A percentile compares a stretch with the other conserved stretches of the same genome.
Conservation (phyloP, 2,888 invertebrate species). For the Macrosoma leucophasiata region DNA sequence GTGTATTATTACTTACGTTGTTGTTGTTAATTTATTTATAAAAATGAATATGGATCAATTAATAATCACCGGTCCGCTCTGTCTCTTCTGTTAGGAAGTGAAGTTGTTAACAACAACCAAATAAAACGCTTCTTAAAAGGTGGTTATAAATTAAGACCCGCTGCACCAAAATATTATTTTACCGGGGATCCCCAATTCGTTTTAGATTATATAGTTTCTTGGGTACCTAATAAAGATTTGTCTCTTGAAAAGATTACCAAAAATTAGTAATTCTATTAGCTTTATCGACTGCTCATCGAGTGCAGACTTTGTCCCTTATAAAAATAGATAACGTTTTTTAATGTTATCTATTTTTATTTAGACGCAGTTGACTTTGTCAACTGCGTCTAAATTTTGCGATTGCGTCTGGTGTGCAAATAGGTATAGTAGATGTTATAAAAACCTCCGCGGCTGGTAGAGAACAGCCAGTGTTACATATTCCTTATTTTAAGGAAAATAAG, state of each 20-base stretch:
- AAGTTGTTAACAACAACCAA: conserved; percentile 20
- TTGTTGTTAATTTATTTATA: too few relatives aligned
- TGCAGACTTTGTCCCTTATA: conserved; percentile 24
- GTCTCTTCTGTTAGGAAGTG: conserved; percentile 26
- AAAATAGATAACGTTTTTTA: conserved; percentile 22
- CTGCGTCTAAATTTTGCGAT: too few relatives aligned
- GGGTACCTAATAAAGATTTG: conserved; percentile 23
- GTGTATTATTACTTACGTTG: too few relatives aligned
- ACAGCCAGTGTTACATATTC: conserved; percentile 21
- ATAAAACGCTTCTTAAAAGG: conserved; percentile 30
- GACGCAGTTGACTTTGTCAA: too few relatives aligned
- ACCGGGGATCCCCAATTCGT: conserved; percentile 31
- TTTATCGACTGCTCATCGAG: conserved; percentile 25
- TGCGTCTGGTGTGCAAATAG: conserved; percentile 10
- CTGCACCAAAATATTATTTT: conserved; percentile 27
- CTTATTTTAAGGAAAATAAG: conserved; percentile 15
- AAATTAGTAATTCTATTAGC: conserved; percentile 27
- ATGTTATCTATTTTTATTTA: too few relatives aligned
- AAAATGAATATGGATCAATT: conserved; percentile 25
- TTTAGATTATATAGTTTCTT: conserved; percentile 20
- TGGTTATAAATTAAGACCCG: conserved; percentile 26
- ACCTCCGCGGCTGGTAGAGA: conserved; percentile 14
- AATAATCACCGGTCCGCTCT: conserved; percentile 31
- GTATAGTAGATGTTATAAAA: conserved; percentile 21
- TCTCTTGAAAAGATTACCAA: conserved; percentile 24